Evolutionary conservation across 1,140 invertebrate species (phyloP), one percentile per base, ranked within the genome.

Genomic region (Drosophila orena): DNA sequence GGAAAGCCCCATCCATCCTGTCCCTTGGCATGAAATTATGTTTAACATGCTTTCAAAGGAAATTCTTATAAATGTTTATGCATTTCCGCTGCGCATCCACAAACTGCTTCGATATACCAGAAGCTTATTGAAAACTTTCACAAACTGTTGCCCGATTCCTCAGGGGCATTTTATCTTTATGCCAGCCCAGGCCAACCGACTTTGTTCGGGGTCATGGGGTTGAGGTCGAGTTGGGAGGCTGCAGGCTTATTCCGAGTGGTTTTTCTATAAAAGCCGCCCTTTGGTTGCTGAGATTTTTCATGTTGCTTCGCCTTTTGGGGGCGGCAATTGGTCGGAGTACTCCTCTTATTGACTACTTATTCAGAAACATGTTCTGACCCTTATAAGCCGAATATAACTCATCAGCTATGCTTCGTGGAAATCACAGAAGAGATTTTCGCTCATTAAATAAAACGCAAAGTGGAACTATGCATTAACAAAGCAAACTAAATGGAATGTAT

Each of bases 61-160:
- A 86, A 77, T 70, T 74, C 77, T 81, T 81, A 62, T 77, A 86
- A 81, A 86, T 85, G 78, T 75, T 86, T 85, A 85, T 85, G 81
- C 81, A 85, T 81, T 81, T 86, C 53, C 59, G 78, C 43, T 66
- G 73, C 73, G 66, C 60, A 77, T 70, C 46, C 35, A 57, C 72
- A 60, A 62, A 79, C 79, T 75, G 74, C 64, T 43, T 34, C 62
- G 54, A 77, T 77, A 57, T 35, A 43, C 50, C 17, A 44, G 38
- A 71, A 72, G 78, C 81, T 86, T 88, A 88, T 86, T 86, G 81
- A 88, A 86, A 86, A 88, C 60, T 88, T 86, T 71, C 65, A 59
- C 57, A 72, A 88, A 86, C 68, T 86, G 81, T 71, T 84, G 77
- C 64, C 54, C 40, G 75, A 79, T 74, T 81, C 81, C 81, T 72